Percentiles rank a stretch among this genome's conserved stretches.
Evolutionary conservation across 2,797 vertebrate genomes (phyloP).

Genomic region (Adelosebastes latens): DNA sequence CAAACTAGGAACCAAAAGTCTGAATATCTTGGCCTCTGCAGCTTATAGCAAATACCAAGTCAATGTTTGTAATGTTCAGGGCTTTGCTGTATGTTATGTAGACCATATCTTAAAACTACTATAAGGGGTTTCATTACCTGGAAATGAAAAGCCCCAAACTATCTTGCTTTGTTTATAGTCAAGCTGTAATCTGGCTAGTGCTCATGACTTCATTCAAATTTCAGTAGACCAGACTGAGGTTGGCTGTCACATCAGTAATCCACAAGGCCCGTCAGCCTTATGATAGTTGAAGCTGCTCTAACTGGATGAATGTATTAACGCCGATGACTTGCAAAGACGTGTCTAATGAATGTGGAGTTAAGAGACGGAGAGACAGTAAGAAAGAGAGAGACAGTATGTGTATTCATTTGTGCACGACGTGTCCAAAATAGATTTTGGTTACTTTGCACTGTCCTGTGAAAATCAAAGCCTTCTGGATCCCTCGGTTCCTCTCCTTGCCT

Average conservation of each 20-base stretch:
- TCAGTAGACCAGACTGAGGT: neutral
- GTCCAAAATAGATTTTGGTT: conserved; percentile 54
- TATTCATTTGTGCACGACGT: conserved; percentile 20
- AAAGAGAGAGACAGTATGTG: neutral
- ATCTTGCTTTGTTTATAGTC: neutral
- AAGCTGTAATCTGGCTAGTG: neutral
- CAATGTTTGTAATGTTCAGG: neutral
- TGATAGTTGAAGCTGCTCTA: neutral
- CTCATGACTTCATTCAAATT: neutral
- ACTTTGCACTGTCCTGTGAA: conserved; percentile 42
- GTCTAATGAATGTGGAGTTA: conserved; percentile 1
- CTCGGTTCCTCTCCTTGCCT: conserved; percentile 38
- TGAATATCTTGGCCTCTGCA: neutral
- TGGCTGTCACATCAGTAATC: conserved; percentile 11
- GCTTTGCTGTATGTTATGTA: neutral
- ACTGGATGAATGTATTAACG: conserved; percentile 7
- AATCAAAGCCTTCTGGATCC: conserved; percentile 54
- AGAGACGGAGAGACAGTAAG: neutral
- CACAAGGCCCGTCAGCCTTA: conserved; percentile 4
- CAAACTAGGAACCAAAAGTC: neutral
- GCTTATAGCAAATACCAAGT: neutral
- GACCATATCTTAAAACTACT: neutral
- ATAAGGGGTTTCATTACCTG: neutral
- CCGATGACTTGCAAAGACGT: conserved; percentile 11
- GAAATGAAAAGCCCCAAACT: neutral